Evolutionary conservation across 1,140 invertebrate species (phyloP).

Genomic region (Bombus ignitus): DNA sequence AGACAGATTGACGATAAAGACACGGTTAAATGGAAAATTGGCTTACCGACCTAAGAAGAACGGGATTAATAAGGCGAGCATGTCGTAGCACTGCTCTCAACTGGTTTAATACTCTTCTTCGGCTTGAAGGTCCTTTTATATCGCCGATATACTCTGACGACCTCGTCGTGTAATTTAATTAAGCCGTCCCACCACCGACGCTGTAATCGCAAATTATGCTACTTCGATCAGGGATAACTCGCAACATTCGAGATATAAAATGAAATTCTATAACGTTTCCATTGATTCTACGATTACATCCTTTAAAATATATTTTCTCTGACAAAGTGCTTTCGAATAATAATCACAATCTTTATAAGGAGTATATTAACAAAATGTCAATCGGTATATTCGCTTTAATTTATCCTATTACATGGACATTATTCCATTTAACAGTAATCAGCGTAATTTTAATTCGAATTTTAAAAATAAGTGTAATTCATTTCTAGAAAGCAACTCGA

Average conservation of each 20-base stretch:
- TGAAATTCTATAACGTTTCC: neutral
- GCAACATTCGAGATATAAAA: neutral
- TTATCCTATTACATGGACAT: too few species aligned
- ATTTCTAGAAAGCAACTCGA: neutral
- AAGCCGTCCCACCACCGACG: slow-evolving; percentile 26
- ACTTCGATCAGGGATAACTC: neutral
- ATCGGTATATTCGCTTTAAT: neutral
- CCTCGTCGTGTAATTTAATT: slow-evolving; percentile 58
- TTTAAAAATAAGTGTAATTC: neutral
- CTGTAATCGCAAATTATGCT: neutral
- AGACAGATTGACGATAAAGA: slow-evolving; percentile 26
- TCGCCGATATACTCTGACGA: slow-evolving; percentile 25
- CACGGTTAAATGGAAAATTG: slow-evolving; percentile 41
- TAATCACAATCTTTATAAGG: neutral
- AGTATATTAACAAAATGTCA: neutral
- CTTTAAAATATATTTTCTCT: neutral
- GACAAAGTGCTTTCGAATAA: too few species aligned
- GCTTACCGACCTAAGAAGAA: slow-evolving; percentile 66
- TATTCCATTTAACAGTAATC: neutral
- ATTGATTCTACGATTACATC: neutral
- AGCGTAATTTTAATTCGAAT: neutral
- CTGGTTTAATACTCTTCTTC: slow-evolving; percentile 53
- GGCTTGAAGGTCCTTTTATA: slow-evolving; percentile 51
- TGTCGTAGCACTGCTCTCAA: slow-evolving; percentile 45
- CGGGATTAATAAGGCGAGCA: slow-evolving; percentile 60